Evolutionary conservation across 2,797 vertebrate genomes (phyloP).

Genomic region (Erithacus rubecula): DNA sequence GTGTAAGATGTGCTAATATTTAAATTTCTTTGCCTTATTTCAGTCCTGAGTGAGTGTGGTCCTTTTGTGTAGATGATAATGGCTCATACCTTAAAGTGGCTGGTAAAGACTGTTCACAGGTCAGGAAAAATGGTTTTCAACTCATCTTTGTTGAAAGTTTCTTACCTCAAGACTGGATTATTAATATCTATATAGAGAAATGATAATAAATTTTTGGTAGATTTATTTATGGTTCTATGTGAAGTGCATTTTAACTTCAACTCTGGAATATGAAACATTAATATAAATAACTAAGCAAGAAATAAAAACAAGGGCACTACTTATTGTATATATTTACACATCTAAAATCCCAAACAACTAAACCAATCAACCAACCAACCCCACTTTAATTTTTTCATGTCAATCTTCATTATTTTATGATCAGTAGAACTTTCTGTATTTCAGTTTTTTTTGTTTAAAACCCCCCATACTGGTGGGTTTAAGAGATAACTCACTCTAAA

Average conservation of each 20-base stretch:
- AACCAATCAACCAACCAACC: background rate
- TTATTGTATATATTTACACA: background rate
- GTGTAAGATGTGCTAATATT: background rate
- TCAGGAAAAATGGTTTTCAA: background rate
- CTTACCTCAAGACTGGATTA: background rate
- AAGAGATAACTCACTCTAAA: background rate
- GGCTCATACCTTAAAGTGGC: background rate
- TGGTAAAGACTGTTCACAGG: background rate
- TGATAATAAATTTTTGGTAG: background rate
- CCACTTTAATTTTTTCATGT: background rate
- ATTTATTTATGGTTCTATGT: background rate
- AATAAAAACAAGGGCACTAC: background rate
- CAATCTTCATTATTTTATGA: background rate
- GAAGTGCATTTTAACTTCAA: background rate
- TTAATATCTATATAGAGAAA: background rate
- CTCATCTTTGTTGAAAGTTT: background rate
- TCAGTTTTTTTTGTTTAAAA: background rate
- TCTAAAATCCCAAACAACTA: accelerated
- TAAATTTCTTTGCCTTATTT: background rate
- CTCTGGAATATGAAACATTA: background rate
- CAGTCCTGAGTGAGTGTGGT: background rate
- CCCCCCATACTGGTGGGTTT: accelerated
- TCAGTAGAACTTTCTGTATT: background rate
- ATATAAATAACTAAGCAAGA: background rate
- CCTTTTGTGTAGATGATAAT: background rate